Percentiles rank a stretch among this genome's conserved stretches.
Conservation (phyloP, 53 echinoderm and acorn worm species). For the Zoroaster sp. region DNA sequence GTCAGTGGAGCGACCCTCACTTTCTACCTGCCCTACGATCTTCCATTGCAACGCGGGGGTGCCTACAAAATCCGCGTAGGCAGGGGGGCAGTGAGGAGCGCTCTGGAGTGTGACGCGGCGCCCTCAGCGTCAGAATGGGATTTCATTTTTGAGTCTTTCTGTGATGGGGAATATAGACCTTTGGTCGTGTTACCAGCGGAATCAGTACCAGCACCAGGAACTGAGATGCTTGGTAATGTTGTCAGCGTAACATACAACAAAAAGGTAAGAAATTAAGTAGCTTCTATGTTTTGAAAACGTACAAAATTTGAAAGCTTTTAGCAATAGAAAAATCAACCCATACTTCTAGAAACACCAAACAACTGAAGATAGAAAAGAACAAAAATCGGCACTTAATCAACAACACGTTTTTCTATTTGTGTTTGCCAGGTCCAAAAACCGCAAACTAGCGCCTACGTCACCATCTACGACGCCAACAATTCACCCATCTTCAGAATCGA, state of each 20-base stretch:
- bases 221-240: slow-evolving; percentile 36
- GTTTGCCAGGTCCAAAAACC: slow-evolving; percentile 25
- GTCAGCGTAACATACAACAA: slow-evolving; percentile 44
- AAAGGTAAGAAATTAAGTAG: background rate
- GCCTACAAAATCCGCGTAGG: slow-evolving; percentile 40
- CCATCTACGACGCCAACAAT: slow-evolving; percentile 7
- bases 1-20: slow-evolving; percentile 2
- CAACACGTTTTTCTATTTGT: background rate
- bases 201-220: slow-evolving; percentile 31
- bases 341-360: too few species aligned
- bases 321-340: too few species aligned
- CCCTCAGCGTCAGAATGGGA: slow-evolving; percentile 18
- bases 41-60: slow-evolving; percentile 12
- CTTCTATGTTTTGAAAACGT: too few species aligned
- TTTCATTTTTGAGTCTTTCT: background rate
- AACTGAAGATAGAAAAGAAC: too few species aligned
- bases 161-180: background rate
- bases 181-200: slow-evolving; percentile 9
- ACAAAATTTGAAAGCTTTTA: too few species aligned
- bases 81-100: slow-evolving; percentile 28
- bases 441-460: slow-evolving; percentile 19
- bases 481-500: slow-evolving; percentile 36
- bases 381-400: too few species aligned
- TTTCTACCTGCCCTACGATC: slow-evolving; percentile 37
- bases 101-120: slow-evolving; percentile 12